A percentile compares a stretch with the other conserved stretches of the same genome.
These are phyloP conservation scores for Wasmannia auropunctata DNA, from an alignment of 1,140 invertebrate species.

Conservation along the genomic window DNA sequence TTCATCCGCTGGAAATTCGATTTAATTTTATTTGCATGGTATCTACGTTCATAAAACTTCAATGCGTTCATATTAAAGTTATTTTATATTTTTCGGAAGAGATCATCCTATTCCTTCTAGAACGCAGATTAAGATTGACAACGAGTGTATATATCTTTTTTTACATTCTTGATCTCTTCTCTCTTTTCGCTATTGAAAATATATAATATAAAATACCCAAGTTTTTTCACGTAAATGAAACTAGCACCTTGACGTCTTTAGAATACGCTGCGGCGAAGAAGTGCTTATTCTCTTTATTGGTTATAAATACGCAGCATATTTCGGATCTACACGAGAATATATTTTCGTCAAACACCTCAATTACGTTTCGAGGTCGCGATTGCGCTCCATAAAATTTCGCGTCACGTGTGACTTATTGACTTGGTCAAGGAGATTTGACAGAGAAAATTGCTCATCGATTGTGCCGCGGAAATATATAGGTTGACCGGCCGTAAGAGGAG, in stretches of 20 bases:
- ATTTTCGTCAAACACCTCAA: neutral
- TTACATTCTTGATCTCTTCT: neutral
- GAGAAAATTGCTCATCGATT: conserved; percentile 45
- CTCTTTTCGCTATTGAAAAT: neutral
- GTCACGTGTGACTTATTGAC: neutral
- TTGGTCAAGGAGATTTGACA: conserved; percentile 7
- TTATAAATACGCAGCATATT: conserved; percentile 23
- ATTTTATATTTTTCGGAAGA: neutral
- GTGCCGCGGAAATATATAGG: conserved; percentile 39
- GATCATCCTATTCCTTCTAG: neutral
- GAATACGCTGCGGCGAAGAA: neutral
- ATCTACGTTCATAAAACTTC: neutral
- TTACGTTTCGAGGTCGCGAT: neutral
- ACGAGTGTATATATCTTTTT: neutral
- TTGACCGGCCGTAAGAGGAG: conserved; percentile 38
- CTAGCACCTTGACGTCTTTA: neutral
- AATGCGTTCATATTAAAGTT: neutral
- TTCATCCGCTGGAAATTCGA: neutral
- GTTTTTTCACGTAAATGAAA: conserved; percentile 1
- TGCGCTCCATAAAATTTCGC: neutral
- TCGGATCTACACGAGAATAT: neutral
- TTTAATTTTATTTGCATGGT: neutral
- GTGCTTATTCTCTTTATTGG: neutral
- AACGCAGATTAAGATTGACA: neutral
- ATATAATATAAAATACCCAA: neutral